Base-by-base conservation (phyloP, 2,113 vertebrate species). In the Telmatochromis sp. region DNA sequence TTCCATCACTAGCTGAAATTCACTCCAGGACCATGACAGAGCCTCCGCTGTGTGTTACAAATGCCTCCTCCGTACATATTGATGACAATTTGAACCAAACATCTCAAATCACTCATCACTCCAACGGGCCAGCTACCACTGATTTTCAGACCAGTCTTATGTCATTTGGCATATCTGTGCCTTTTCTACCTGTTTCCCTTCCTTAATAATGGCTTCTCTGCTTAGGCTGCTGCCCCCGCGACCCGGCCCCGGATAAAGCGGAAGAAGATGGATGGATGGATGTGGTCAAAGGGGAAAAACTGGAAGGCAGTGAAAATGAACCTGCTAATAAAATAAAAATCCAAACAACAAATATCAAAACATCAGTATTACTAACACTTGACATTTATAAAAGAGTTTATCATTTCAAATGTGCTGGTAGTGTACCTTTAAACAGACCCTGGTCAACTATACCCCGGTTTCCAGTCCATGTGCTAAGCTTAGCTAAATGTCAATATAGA, bases 51-150 rank as follows among this genome's bases (percentile, higher is more conserved):
- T 23, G n/a, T 42, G 12, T 2, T 71, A 71, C 65, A 71, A 23
- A 71, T 6, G 35, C n/a, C 12, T 40, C 12, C 12, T 40, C 35
- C 7, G 0, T 71, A 42, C 12, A 71, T 42, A 9, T 15, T 40
- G 65, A 42, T 40, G 35, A 71, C 12, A 14, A 42, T 71, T 42
- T 71, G 35, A 35, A 35, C 33, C 60, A 65, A 65, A 21, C 60
- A 63, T 11, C 33, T 13, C 31, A 17, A 54, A 54, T 40, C 37
- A 71, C 7, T 71, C 7, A 40, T 68, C 35, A 68, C 63, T 40
- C 63, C 63, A 40, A 7, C 17, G 7, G 33, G 33, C 33, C 10
- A 37, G 60, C 31, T 35, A 37, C 60, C 60, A 65, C 60, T 65
- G 4, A 37, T 65, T 37, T 65, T 37, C 60, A 65, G 17, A 12